Percentiles rank a stretch among this genome's conserved stretches.
phyloP scores from a whole-genome alignment of 1,140 invertebrate genomes.

The Diorhabda carinulata region DNA sequence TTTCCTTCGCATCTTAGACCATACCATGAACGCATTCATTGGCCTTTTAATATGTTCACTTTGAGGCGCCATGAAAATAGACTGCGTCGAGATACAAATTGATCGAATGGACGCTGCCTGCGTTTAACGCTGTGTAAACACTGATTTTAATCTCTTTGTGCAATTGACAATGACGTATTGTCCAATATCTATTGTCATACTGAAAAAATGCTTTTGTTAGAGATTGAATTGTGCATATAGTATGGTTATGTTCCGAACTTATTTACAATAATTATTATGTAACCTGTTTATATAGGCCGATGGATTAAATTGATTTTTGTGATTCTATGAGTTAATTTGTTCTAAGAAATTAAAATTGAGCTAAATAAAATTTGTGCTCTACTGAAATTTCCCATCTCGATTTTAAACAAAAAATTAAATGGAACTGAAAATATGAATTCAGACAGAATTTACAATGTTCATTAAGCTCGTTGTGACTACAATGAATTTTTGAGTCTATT shows the following conservation, averaged over 20 bases:
- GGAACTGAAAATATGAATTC: too few relatives aligned
- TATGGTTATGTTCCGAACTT: not conserved
- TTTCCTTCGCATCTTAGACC: slow-evolving; percentile 63
- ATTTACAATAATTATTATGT: not conserved
- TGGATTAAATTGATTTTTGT: too few relatives aligned
- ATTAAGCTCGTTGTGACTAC: too few relatives aligned
- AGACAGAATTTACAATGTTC: too few relatives aligned
- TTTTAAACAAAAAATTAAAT: too few relatives aligned
- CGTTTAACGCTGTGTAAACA: slow-evolving; percentile 44
- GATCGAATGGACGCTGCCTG: slow-evolving; percentile 27
- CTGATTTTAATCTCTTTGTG: slow-evolving; percentile 43
- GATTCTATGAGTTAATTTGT: too few relatives aligned
- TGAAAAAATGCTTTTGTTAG: slow-evolving; percentile 29
- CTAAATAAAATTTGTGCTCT: too few relatives aligned
- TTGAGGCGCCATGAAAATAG: slow-evolving; percentile 23
- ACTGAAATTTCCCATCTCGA: too few relatives aligned
- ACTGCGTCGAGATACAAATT: slow-evolving; percentile 24
- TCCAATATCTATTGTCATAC: slow-evolving; percentile 33
- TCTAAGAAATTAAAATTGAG: too few relatives aligned
- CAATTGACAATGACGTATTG: slow-evolving; percentile 41
- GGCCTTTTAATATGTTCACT: slow-evolving; percentile 58
- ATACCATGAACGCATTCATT: slow-evolving; percentile 72
- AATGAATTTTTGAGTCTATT: too few relatives aligned
- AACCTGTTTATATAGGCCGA: not conserved
- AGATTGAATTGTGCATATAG: slow-evolving; percentile 23